phyloP scores from a whole-genome alignment of 2,888 invertebrate species.

The Lepetodrilus schrolli region DNA sequence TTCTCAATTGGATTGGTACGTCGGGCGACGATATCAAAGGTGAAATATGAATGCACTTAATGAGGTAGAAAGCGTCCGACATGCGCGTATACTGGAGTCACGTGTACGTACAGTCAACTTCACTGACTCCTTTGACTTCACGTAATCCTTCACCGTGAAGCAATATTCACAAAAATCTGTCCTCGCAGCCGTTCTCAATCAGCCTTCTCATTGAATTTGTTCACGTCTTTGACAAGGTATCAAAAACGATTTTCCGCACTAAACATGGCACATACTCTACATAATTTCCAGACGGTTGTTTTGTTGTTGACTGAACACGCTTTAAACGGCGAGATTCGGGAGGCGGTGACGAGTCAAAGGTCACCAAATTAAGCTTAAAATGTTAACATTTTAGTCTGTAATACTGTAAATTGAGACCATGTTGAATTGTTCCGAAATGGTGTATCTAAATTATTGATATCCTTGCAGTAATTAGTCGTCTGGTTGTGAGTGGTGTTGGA shows the following conservation, averaged over 20 bases:
- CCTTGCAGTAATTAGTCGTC: too few relatives aligned
- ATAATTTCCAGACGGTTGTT: not conserved
- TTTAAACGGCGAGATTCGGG: not conserved
- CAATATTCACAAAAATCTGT: too few relatives aligned
- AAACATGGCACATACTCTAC: not conserved
- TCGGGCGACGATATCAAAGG: not conserved
- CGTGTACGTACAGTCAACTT: too few relatives aligned
- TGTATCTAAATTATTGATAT: too few relatives aligned
- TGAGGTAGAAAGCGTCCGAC: not conserved
- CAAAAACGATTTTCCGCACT: not conserved
- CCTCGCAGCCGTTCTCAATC: too few relatives aligned
- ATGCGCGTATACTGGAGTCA: not conserved
- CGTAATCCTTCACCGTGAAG: too few relatives aligned
- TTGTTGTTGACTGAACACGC: not conserved
- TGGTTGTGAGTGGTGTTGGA: too few relatives aligned
- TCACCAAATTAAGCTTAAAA: not conserved
- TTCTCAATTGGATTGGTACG: not conserved
- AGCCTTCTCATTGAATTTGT: not conserved
- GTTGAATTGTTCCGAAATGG: too few relatives aligned
- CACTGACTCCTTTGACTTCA: too few relatives aligned
- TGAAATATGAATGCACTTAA: constrained; percentile 1
- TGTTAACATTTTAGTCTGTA: constrained; percentile 5
- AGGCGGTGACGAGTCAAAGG: not conserved
- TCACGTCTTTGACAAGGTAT: not conserved
- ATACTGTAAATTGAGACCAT: too few relatives aligned